Percentiles rank a stretch among this genome's conserved stretches.
These are phyloP conservation scores for Lymantria monacha DNA, from an alignment of 2,888 invertebrate genomes.

Conservation along the genomic window DNA sequence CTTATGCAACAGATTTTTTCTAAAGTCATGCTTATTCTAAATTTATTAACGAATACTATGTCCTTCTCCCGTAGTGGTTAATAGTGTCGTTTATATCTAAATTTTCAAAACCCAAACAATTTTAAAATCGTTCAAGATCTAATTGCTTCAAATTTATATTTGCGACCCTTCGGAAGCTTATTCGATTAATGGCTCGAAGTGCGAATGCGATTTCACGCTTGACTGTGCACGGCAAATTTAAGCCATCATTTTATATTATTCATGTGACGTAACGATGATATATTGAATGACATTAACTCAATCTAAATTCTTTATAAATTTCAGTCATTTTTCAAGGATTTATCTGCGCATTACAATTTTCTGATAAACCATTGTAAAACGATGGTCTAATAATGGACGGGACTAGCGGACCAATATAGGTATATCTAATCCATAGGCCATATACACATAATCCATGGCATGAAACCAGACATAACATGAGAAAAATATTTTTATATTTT, in stretches of 20 bases:
- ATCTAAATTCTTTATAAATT: slow-evolving; percentile 48
- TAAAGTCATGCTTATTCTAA: no score
- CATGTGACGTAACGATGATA: slow-evolving; percentile 55
- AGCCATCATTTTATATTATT: slow-evolving; percentile 54
- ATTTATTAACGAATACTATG: no score
- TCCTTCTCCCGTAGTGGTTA: no score
- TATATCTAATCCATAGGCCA: no score
- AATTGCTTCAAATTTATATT: slow-evolving; percentile 10
- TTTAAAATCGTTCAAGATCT: slow-evolving; percentile 4
- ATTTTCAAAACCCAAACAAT: not conserved
- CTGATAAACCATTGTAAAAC: slow-evolving; percentile 2
- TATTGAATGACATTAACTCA: slow-evolving; percentile 59
- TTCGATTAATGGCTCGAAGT: slow-evolving; percentile 29
- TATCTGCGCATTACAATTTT: slow-evolving; percentile 4
- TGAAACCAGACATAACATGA: no score
- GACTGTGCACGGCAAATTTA: slow-evolving; percentile 28
- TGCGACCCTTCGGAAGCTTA: slow-evolving; percentile 5
- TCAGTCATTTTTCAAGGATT: slow-evolving; percentile 36
- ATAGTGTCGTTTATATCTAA: no score
- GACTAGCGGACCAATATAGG: no score
- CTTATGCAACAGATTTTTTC: no score
- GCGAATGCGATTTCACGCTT: slow-evolving; percentile 39
- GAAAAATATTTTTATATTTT: no score
- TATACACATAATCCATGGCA: no score
- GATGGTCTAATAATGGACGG: not conserved